phyloP scores from a whole-genome alignment of 2,113 vertebrate species.

The Ammodytes dubius region DNA sequence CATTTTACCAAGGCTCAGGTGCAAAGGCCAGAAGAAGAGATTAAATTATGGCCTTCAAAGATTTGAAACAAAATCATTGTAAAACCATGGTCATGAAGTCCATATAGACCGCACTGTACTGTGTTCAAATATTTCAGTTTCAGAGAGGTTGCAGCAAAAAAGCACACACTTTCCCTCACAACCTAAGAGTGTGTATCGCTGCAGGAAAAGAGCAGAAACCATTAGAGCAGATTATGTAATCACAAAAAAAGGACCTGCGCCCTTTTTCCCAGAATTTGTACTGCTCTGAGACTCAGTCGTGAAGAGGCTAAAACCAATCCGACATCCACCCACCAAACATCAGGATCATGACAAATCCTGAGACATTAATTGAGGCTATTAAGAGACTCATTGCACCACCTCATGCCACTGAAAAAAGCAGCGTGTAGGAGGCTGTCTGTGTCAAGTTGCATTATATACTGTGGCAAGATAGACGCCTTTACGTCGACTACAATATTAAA shows the following conservation, averaged over 20 bases:
- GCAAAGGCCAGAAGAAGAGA: slow-evolving; percentile 35
- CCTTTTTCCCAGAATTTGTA: background rate
- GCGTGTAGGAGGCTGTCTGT: slow-evolving; percentile 34
- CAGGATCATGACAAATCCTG: slow-evolving; percentile 29
- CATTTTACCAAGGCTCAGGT: slow-evolving; percentile 22
- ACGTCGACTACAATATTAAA: slow-evolving; percentile 29
- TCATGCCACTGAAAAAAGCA: slow-evolving; percentile 27
- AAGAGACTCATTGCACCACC: slow-evolving; percentile 31
- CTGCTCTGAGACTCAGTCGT: background rate
- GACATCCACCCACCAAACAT: slow-evolving; percentile 31
- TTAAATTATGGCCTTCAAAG: slow-evolving; percentile 12
- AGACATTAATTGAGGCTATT: slow-evolving; percentile 51
- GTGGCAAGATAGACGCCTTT: slow-evolving; percentile 6
- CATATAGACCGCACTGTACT: slow-evolving; percentile 23
- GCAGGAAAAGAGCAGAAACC: background rate
- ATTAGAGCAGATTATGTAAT: background rate
- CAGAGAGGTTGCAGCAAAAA: slow-evolving; percentile 15
- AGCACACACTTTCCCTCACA: background rate
- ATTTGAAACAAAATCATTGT: slow-evolving; percentile 12
- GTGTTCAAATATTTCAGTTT: slow-evolving; percentile 20
- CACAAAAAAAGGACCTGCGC: background rate
- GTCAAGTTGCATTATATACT: background rate
- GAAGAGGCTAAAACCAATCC: slow-evolving; percentile 11
- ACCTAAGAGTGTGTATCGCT: background rate
- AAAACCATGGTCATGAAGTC: slow-evolving; percentile 29